phyloP scores from a whole-genome alignment of 2,113 vertebrate genomes.

The Corythornis vintsioides region DNA sequence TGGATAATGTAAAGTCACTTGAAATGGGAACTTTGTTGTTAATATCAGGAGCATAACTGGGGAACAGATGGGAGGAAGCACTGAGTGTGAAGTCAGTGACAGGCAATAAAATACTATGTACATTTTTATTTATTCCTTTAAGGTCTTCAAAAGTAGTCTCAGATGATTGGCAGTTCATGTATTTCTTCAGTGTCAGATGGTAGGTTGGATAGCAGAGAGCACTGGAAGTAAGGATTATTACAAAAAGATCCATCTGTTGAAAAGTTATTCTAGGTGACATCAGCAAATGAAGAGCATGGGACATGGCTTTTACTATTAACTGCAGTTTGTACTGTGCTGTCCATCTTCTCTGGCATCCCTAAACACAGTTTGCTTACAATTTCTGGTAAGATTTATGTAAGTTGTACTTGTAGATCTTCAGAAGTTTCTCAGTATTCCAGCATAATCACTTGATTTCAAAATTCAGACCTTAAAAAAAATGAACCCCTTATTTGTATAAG shows the following conservation, averaged over 20 bases:
- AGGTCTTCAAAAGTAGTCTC: neutral
- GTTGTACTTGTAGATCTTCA: neutral
- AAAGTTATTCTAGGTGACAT: neutral
- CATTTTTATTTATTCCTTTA: neutral
- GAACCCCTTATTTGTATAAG: neutral
- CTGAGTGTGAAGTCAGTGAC: neutral
- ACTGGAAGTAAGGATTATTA: neutral
- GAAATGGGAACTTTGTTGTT: neutral
- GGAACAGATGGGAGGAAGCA: neutral
- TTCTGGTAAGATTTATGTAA: neutral
- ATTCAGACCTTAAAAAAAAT: neutral
- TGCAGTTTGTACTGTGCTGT: neutral
- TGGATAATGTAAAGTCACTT: neutral
- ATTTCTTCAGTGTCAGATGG: neutral
- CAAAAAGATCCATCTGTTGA: neutral
- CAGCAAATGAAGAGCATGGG: neutral
- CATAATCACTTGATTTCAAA: neutral
- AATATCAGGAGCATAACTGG: neutral
- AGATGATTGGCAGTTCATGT: neutral
- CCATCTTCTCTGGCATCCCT: rapidly evolving
- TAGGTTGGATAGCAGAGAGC: neutral
- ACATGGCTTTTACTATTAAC: neutral
- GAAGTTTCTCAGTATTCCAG: neutral
- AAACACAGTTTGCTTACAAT: neutral
- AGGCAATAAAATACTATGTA: neutral